phyloP scores from a whole-genome alignment of 2,797 vertebrate genomes.

The Anisognathus igniventris region DNA sequence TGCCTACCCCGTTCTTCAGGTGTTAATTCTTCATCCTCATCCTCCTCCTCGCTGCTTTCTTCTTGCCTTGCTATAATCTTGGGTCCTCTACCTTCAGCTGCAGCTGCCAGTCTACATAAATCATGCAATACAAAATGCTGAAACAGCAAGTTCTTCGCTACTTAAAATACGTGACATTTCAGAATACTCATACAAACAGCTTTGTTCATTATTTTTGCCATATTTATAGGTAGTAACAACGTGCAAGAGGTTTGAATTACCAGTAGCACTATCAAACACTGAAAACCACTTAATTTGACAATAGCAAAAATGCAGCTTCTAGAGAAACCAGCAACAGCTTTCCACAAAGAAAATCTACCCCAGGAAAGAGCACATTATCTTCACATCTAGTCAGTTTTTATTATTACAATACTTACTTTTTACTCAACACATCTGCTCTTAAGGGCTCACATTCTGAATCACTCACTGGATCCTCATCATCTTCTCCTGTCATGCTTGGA shows the following conservation, averaged over 20 bases:
- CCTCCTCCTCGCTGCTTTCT: conserved; percentile 90
- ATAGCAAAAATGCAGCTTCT: background rate
- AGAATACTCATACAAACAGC: background rate
- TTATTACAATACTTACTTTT: conserved; percentile 84
- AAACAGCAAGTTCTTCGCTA: background rate
- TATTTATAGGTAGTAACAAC: background rate
- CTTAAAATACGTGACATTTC: background rate
- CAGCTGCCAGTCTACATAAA: conserved; percentile 83
- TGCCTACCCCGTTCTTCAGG: conserved; percentile 88
- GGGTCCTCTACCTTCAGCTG: conserved; percentile 85
- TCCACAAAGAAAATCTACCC: background rate
- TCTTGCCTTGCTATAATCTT: conserved; percentile 74
- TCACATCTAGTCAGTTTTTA: background rate
- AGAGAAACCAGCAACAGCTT: background rate
- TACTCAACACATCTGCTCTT: conserved; percentile 83
- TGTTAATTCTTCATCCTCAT: conserved; percentile 88
- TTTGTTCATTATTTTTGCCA: background rate
- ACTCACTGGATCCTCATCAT: conserved; percentile 89
- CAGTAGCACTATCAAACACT: background rate
- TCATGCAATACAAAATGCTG: background rate
- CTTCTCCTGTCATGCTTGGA: conserved; percentile 88
- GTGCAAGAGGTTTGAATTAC: background rate
- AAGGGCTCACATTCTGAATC: conserved; percentile 84
- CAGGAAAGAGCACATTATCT: background rate
- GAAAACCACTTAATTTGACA: background rate